Percentiles rank a stretch among this genome's conserved stretches.
These are phyloP conservation scores for Phoeniculus purpureus DNA, from an alignment of 2,797 vertebrate genomes.

Conservation along the genomic window DNA sequence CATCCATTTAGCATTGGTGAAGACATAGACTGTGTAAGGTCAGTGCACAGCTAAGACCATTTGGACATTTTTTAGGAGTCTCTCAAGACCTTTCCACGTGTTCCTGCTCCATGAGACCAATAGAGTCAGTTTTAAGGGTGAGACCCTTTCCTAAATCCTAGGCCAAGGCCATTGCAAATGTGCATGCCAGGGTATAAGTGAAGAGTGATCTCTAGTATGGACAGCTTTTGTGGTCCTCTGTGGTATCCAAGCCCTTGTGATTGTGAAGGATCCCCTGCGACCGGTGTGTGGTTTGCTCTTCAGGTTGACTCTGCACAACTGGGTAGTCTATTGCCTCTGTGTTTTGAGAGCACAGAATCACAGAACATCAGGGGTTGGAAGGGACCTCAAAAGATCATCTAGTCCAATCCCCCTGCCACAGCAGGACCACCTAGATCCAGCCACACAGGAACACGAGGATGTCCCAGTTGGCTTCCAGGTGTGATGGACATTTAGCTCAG, in stretches of 20 bases:
- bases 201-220: neutral
- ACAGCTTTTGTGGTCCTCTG: neutral
- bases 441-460: no score
- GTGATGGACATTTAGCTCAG: neutral
- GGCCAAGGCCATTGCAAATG: neutral
- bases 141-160: neutral
- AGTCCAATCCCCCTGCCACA: no score
- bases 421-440: no score
- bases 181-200: neutral
- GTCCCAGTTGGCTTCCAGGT: no score
- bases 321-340: neutral
- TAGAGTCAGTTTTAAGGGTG: neutral
- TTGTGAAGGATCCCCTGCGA: neutral
- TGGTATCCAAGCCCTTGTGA: neutral
- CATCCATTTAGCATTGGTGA: neutral
- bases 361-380: no score
- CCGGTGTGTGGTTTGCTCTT: neutral
- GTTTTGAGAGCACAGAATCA: neutral
- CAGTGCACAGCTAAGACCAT: neutral
- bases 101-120: neutral
- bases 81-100: neutral
- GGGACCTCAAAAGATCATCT: no score
- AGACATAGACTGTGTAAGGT: neutral
- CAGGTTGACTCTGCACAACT: fast-evolving
- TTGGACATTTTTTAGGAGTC: neutral